Evolutionary conservation across 2,113 vertebrate species (phyloP), one percentile per base, ranked within the genome.

Genomic region (Bujurquina vittata): DNA sequence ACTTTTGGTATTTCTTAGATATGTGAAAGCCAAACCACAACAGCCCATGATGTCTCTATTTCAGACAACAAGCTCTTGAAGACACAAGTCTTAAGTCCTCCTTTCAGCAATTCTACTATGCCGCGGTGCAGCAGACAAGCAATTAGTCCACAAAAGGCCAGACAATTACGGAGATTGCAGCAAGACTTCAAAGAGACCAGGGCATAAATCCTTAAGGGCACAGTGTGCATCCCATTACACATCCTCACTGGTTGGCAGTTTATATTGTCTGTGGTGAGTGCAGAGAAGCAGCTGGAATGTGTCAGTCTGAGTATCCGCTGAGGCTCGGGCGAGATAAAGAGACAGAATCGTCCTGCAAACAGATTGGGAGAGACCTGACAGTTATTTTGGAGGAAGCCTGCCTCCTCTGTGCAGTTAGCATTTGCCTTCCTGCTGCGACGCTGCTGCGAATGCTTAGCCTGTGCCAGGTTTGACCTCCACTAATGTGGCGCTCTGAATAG

Each of bases 111-210:
- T 79, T 69, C 88, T 80, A 57, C 84, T 10, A 79, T 84, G 80
- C 77, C 62, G 60, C n/a, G 8, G 54, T 79, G 83, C 77, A 67
- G 78, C 87, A 87, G 93, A 92, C 83, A 91, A 91, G 90, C 93
- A 93, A 94, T 94, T 95, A 93, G 93, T 92, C 79, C 75, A 89
- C 88, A 92, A 93, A 72, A 93, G 91, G 89, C 88, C 88, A 91
- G 84, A 93, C 94, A 93, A 92, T 92, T 91, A 91, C 79, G 15
- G 76, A 83, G 91, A 89, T 79, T 77, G 79, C 83, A 76, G 87
- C 79, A 88, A 75, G 83, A 88, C 89, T 93, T 92, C 89, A 93
- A 87, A 92, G 86, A 91, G 84, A 81, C 40, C 60, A 35, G 87
- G 78, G 72, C 77, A 80, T 81, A 84, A 91, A 91, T 88, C 90